Evolutionary conservation across 2,113 vertebrate genomes (phyloP), one percentile per base, ranked within the genome.

Genomic region (Platycercus adscitus): DNA sequence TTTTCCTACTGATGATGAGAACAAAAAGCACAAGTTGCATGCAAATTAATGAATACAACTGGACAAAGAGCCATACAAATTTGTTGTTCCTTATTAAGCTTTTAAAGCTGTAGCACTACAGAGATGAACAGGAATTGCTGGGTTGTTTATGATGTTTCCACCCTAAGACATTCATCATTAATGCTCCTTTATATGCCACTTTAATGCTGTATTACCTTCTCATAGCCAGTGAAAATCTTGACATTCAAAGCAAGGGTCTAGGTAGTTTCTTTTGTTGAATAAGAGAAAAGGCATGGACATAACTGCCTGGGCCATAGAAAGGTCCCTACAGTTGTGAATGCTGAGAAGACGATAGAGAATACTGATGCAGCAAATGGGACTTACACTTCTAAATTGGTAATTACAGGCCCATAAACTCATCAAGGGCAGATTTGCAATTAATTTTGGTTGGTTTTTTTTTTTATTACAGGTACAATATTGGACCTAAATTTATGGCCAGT

Each of bases 71-170:
- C 66, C 44, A 4, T 37, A 44, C 50, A 55, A 25, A 82, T 86
- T 25, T 69, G 52, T 88, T 77, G n/a, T 47, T 81, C 49, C 72
- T 87, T 91, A 60, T 82, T 80, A 83, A 92, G 37, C 60, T 93
- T 91, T 93, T 86, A 93, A 84, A 91, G 89, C 65, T 73, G 21
- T 28, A 88, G 61, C 72, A 33, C 52, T 69, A n/a, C 28, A 26
- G 56, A 58, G 72, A 86, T 44, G 15, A 72, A 92, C 52, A 86
- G 68, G 72, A 72, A 41, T 79, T 93, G 92, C 88, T 81, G 80
- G 61, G 17, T 58, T 92, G 82, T 88, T 94, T 83, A 81, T 61
- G 83, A 56, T 69, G 66, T 78, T 93, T 81, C 75, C 72, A 88
- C 19, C 28, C 33, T 52, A 75, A 73, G 61, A 91, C 49, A 72